These are phyloP conservation scores for Adelognathus sp. DNA, from an alignment of 2,888 invertebrate genomes.

Conservation along the genomic window DNA sequence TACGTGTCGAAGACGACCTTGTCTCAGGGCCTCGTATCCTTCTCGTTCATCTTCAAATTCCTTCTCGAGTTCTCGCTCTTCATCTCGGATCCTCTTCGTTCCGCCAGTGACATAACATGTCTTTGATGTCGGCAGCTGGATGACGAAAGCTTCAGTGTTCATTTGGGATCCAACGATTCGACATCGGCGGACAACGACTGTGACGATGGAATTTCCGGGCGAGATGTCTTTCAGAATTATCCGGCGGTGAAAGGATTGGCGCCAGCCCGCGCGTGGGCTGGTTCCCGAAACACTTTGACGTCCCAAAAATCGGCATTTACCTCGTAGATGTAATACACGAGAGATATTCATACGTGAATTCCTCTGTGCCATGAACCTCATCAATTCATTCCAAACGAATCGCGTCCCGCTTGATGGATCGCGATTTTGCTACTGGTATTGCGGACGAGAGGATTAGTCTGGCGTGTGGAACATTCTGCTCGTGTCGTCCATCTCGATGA, in stretches of 20 bases:
- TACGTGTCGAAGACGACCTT: not conserved
- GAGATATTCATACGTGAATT: not conserved
- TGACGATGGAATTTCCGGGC: constrained; percentile 45
- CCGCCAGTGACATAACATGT: not conserved
- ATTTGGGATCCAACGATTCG: not conserved
- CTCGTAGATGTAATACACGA: constrained; percentile 28
- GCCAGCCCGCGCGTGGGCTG: constrained; percentile 39
- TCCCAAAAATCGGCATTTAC: not conserved
- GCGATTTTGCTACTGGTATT: not conserved
- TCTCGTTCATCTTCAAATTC: not conserved
- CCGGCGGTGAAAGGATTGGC: constrained; percentile 20
- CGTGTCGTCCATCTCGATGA: not conserved
- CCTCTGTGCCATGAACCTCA: not conserved
- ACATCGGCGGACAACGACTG: not conserved
- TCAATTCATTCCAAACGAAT: not conserved
- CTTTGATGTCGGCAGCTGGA: not conserved
- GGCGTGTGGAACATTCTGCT: not conserved
- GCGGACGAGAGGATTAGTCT: not conserved
- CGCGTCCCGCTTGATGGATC: not conserved
- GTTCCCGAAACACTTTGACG: not conserved
- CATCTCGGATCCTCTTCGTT: not conserved
- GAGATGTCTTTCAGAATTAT: constrained; percentile 5
- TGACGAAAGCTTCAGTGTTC: not conserved
- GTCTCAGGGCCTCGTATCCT: not conserved
- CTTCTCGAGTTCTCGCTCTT: not conserved